Base-by-base conservation (phyloP, 2,797 vertebrate genomes). In the Alcedo atthis region DNA sequence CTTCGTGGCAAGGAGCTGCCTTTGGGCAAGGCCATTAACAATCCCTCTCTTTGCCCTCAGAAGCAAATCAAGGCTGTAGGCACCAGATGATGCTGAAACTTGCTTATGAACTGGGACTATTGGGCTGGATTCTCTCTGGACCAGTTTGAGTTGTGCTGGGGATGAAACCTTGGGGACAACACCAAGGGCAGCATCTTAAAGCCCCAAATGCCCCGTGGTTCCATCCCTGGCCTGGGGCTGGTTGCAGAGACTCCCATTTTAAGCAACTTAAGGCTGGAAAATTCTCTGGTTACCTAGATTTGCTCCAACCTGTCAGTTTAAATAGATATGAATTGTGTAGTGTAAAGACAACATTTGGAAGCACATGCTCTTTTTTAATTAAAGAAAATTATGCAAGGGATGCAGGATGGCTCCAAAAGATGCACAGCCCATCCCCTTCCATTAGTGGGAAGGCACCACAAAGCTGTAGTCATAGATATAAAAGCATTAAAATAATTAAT, bases 401-500 rank as follows among this genome's bases (percentile, higher is more conserved):
- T 87, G 61, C 32, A 54, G 66, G 77, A 68, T 69, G 85, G 76
- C 30, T 49, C 8, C n/a, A 58, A 78, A 71, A 55, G 63, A 61
- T 30, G 6, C 24, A 20, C 32, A 42, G 81, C 22, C 82, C 71
- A 58, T 35, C 62, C 81, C 53, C 69, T 89, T 15, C 79, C 67
- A 49, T 37, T 89, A 69, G 43, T 6, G 66, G 90, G 95, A 89
- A 69, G 78, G 66, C 63, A 77, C 79, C 63, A 81, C 53, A 20
- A 83, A 81, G 85, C 85, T 88, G 71, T n/a, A 75, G 84, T 53
- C 57, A 37, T 37, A 66, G 62, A 81, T 85, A 78, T 37, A 92
- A 92, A 74, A 78, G 48, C 84, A 87, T 85, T 95, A 94, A 68
- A 94, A 96, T 94, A 96, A 97, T 95, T 95, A 96, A 95, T 95